Percentiles rank a stretch among this genome's conserved stretches.
These are phyloP conservation scores for Brachynemurus nebulosus DNA, from an alignment of 2,888 invertebrate genomes.

Conservation along the genomic window DNA sequence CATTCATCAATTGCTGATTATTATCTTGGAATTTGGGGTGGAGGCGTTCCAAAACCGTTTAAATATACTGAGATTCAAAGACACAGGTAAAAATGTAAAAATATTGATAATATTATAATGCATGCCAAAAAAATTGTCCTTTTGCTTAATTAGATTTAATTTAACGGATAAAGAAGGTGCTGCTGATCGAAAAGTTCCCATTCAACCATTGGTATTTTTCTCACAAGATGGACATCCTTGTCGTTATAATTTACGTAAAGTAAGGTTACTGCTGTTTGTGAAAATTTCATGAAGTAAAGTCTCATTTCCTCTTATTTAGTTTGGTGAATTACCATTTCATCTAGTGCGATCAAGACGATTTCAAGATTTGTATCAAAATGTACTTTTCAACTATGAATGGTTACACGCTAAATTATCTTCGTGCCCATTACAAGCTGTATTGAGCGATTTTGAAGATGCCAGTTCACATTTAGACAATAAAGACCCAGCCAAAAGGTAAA, in stretches of 20 bases:
- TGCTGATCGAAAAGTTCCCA: slow-evolving; percentile 87
- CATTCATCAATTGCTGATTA: slow-evolving; percentile 98
- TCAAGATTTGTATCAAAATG: slow-evolving; percentile 79
- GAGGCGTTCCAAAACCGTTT: slow-evolving; percentile 87
- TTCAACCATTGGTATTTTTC: slow-evolving; percentile 82
- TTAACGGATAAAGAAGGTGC: slow-evolving; percentile 77
- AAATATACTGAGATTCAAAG: slow-evolving; percentile 95
- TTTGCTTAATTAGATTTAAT: slow-evolving; percentile 41
- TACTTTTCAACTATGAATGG: slow-evolving; percentile 96
- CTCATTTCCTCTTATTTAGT: slow-evolving; percentile 36
- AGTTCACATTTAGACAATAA: slow-evolving; percentile 66
- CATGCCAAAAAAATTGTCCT: slow-evolving; percentile 1
- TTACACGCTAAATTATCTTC: slow-evolving; percentile 89
- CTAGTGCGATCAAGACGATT: slow-evolving; percentile 81
- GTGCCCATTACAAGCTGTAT: slow-evolving; percentile 86
- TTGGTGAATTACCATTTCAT: slow-evolving; percentile 92
- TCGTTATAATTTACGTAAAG: slow-evolving; percentile 88
- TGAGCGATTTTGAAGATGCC: slow-evolving; percentile 93
- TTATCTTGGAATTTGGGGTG: slow-evolving; percentile 93
- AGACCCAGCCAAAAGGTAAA: slow-evolving; percentile 55
- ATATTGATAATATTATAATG: background rate
- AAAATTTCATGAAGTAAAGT: slow-evolving; percentile 2
- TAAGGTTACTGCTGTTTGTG: slow-evolving; percentile 28
- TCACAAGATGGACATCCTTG: slow-evolving; percentile 80
- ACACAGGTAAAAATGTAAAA: slow-evolving; percentile 41